Evolutionary conservation across 2,797 vertebrate genomes (phyloP).

Genomic region (Peromyscus eremicus): DNA sequence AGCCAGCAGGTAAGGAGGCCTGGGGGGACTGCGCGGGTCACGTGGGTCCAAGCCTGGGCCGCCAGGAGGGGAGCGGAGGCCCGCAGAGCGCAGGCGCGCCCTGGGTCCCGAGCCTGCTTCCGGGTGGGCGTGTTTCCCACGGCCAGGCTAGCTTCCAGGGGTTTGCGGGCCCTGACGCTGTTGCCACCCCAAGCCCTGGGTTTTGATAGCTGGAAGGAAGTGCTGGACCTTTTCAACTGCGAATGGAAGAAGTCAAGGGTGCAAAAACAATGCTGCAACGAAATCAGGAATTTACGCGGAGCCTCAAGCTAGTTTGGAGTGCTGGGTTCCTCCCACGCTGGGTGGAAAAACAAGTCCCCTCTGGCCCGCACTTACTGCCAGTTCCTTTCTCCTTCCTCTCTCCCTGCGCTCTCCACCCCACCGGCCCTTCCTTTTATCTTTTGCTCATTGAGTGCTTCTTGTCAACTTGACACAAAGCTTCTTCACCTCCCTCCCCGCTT

Average conservation of each 20-base stretch:
- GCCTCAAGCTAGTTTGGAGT: not conserved
- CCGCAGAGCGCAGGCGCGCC: not conserved
- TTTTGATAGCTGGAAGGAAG: not conserved
- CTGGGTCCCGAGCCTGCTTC: not conserved
- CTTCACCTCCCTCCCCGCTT: too few relatives aligned
- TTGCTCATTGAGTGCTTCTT: not conserved
- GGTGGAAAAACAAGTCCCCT: not conserved
- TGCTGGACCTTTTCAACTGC: not conserved
- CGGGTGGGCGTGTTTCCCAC: too few relatives aligned
- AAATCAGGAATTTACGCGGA: not conserved
- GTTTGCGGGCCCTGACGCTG: not conserved
- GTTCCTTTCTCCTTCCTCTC: not conserved
- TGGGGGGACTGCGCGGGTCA: accelerated
- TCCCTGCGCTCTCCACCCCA: accelerated
- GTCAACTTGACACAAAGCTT: not conserved
- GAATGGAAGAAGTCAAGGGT: not conserved
- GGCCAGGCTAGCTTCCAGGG: too few relatives aligned
- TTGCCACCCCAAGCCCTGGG: not conserved
- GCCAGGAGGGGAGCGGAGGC: too few relatives aligned
- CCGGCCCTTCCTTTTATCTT: accelerated
- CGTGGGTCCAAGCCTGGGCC: accelerated
- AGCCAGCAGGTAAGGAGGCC: accelerated
- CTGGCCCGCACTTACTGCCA: not conserved
- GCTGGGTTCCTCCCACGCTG: too few relatives aligned
- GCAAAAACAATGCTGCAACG: too few relatives aligned